Evolutionary conservation across 1,140 invertebrate genomes (phyloP).

Genomic region (Sinonovacula constricta): DNA sequence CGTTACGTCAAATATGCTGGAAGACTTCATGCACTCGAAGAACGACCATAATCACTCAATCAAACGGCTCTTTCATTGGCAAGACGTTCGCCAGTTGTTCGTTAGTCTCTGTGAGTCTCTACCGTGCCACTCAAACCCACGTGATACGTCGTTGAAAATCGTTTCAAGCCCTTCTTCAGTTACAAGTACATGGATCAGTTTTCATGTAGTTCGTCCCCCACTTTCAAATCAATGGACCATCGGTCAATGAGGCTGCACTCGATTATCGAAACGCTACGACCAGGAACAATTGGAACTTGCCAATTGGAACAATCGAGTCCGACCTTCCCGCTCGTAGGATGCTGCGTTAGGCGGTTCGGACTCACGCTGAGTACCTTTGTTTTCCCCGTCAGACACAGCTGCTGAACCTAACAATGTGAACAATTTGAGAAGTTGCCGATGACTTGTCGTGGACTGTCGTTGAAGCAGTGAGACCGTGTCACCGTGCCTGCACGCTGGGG

Average conservation of each 20-base stretch:
- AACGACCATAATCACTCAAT: background rate
- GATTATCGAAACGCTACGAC: conserved; percentile 41
- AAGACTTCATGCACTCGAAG: background rate
- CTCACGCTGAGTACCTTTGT: conserved; percentile 44
- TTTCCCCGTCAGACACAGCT: conserved; percentile 41
- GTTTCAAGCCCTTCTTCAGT: conserved; percentile 48
- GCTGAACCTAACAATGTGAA: conserved; percentile 24
- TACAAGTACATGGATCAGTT: conserved; percentile 40
- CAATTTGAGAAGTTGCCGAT: conserved; percentile 26
- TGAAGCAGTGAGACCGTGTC: background rate
- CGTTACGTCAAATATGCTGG: background rate
- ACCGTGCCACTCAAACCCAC: background rate
- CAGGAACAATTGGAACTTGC: conserved; percentile 52
- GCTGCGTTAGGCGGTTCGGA: conserved; percentile 12
- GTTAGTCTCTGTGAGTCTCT: too few species aligned
- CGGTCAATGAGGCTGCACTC: conserved; percentile 51
- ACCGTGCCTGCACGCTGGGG: conserved; percentile 12
- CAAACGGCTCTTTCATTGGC: background rate
- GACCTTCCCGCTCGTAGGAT: conserved; percentile 27
- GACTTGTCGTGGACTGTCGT: too few species aligned
- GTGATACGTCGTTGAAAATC: background rate
- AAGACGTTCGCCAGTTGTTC: background rate
- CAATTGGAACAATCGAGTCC: conserved; percentile 31
- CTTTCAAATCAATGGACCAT: conserved; percentile 46
- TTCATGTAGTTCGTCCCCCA: conserved; percentile 37